Conservation (phyloP, 2,113 vertebrate species). For the Calypte anna region DNA sequence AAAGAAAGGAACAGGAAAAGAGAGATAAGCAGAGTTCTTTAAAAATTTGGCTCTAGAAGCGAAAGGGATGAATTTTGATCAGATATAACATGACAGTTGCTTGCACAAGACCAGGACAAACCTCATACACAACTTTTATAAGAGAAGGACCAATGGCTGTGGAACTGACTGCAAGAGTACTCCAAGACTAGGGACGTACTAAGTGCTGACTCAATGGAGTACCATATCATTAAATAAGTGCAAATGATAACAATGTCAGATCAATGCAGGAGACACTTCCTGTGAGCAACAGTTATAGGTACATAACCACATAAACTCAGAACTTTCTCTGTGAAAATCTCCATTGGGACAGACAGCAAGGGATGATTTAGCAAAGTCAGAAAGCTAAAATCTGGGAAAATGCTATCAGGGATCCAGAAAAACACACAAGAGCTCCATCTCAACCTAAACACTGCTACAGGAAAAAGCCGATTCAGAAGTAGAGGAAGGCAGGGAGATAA, state of each 20-base stretch:
- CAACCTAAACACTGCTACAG: background rate
- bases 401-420: background rate
- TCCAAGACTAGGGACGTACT: background rate
- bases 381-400: background rate
- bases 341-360: background rate
- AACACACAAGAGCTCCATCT: background rate
- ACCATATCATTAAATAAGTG: background rate
- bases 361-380: background rate
- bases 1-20: background rate
- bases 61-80: background rate
- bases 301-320: background rate
- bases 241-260: background rate
- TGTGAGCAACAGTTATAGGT: background rate
- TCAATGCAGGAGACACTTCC: background rate
- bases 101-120: background rate
- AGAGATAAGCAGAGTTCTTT: background rate
- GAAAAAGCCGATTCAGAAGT: background rate
- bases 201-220: background rate
- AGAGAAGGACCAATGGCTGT: background rate
- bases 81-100: fast-evolving
- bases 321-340: background rate
- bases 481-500: background rate
- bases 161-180: background rate
- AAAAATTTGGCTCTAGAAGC: background rate
- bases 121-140: background rate